Percentiles rank a stretch among this genome's conserved stretches.
phyloP scores from a whole-genome alignment of 2,113 vertebrate genomes.

The Cryptomyrus ogoouensis region DNA sequence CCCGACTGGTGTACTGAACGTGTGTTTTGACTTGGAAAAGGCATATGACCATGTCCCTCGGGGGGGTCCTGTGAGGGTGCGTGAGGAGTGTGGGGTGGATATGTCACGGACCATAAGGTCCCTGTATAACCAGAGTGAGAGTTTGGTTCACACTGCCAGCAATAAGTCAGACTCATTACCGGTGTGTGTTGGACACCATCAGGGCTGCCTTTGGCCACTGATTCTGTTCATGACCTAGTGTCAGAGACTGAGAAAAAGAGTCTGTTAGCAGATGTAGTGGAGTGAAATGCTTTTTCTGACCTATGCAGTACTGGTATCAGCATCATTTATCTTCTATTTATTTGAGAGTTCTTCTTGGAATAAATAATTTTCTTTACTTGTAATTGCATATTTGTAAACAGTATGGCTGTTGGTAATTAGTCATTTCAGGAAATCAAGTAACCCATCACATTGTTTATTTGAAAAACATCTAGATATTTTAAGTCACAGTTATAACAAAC shows the following conservation, averaged over 20 bases:
- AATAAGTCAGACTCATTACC: neutral
- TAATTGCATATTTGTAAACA: neutral
- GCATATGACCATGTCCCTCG: neutral
- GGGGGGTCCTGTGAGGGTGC: neutral
- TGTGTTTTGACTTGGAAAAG: constrained; percentile 11
- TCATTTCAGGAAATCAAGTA: neutral
- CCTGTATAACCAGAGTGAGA: neutral
- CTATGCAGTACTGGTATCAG: neutral
- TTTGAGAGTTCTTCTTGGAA: neutral
- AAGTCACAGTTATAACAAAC: neutral
- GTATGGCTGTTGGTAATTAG: neutral
- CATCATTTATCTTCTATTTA: neutral
- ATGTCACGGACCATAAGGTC: neutral
- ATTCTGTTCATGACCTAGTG: neutral
- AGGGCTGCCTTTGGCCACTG: neutral
- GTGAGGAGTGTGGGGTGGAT: neutral
- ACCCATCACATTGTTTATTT: neutral
- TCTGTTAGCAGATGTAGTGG: neutral
- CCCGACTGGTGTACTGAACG: neutral
- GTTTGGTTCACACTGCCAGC: neutral
- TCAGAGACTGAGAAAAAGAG: neutral
- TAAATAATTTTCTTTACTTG: neutral
- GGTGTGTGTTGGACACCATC: neutral
- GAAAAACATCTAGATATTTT: neutral
- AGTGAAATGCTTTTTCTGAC: neutral